A percentile compares a stretch with the other conserved stretches of the same genome.
Conservation (phyloP, 2,888 invertebrate species). For the Acronicta leporina region DNA sequence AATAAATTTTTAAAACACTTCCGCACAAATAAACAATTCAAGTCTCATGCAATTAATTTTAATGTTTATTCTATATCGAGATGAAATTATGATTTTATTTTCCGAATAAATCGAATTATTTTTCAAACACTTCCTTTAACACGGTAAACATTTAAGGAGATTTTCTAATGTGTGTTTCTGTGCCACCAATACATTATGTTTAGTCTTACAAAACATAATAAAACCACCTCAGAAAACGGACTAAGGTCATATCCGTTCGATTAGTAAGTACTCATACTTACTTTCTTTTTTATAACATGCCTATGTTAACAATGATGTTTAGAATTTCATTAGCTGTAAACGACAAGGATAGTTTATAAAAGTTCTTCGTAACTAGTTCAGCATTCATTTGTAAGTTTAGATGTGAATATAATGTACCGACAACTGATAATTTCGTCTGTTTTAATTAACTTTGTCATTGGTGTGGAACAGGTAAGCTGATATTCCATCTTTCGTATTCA, state of each 20-base stretch:
- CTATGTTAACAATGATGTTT: slow-evolving; percentile 69
- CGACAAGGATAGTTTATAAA: slow-evolving; percentile 63
- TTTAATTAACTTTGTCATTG: slow-evolving; percentile 35
- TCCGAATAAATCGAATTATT: slow-evolving; percentile 1
- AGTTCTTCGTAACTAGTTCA: slow-evolving; percentile 41
- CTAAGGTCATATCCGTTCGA: slow-evolving; percentile 35
- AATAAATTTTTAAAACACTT: too few species aligned
- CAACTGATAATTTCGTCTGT: slow-evolving; percentile 36
- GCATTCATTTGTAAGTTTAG: slow-evolving; percentile 36
- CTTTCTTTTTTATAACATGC: slow-evolving; percentile 47
- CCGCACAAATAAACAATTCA: too few species aligned
- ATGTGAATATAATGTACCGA: slow-evolving; percentile 48
- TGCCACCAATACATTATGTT: slow-evolving; percentile 29
- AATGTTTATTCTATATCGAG: background rate
- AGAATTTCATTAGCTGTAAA: slow-evolving; percentile 47
- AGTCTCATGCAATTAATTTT: background rate
- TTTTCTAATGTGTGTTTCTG: slow-evolving; percentile 18
- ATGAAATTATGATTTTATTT: slow-evolving; percentile 1
- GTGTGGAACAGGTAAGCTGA: slow-evolving; percentile 38
- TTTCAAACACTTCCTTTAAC: slow-evolving; percentile 1
- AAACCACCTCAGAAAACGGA: slow-evolving; percentile 33
- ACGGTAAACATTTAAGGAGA: slow-evolving; percentile 9
- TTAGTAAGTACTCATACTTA: slow-evolving; percentile 9
- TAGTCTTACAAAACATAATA: slow-evolving; percentile 37
- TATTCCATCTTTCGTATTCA: background rate